Evolutionary conservation across 2,888 invertebrate genomes (phyloP), one percentile per base, ranked within the genome.

Genomic region (Drosophila aldrichi): DNA sequence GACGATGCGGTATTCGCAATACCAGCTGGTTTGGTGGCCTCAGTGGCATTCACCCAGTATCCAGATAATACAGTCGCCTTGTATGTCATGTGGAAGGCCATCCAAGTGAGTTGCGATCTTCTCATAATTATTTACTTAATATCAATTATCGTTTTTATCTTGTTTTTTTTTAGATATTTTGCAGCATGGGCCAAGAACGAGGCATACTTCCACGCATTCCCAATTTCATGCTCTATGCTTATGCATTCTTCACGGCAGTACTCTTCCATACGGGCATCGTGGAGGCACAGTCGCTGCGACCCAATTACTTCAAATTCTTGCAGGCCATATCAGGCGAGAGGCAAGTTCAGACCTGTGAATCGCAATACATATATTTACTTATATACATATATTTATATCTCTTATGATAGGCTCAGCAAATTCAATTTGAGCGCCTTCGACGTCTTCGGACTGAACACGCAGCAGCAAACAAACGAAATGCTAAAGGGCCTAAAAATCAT

Each of bases 231-330:
- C 94, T 96, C 52, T 93, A 96, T 65, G 93, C 97, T 36, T 97
- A 97, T 91, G 95, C 96, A 74, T 93, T 96, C 70, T 96, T 96
- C 77, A 97, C 97, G 6, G 96, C 96, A 14, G 93, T 96, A 71
- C 94, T 97, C 41, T 96, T 97, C 91, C 96, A 97, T 92, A 95
- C 95, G 8, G 96, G 96, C 59, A 94, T 97, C 41, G 87, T 97
- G 68, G 97, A 97, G 91, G 96, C 97, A 0, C 95, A 95, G 67
- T 96, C 95, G 88, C 92, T 97, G 74, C 94, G 97, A 75, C 94
- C 95, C n/a, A 96, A 96, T 62, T 97, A 97, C 92, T 97, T 96
- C 95, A 96, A 95, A 90, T 97, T 97, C 92, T 93, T 97, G 46
- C 94, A 95, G 75, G 94, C 94, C 69, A 94, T 97, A 72, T 97